Evolutionary conservation across 2,797 vertebrate genomes (phyloP).

Genomic region (Arctocebus calabarensis): DNA sequence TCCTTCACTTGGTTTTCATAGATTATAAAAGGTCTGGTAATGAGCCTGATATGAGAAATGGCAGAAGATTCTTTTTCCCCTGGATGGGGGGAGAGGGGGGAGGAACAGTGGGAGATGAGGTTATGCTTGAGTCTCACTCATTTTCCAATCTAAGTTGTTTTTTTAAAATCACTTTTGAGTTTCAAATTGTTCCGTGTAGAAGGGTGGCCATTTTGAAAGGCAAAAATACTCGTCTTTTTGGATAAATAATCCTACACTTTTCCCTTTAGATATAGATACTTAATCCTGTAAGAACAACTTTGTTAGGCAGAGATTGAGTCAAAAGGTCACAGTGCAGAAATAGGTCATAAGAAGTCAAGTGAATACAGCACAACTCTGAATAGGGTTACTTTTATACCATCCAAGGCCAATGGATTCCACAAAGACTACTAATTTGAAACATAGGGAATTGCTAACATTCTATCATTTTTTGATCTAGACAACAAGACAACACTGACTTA

Average conservation of each 20-base stretch:
- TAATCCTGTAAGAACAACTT: background rate
- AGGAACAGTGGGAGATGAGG: background rate
- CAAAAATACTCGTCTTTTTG: background rate
- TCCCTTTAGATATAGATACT: background rate
- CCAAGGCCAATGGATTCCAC: background rate
- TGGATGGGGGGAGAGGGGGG: background rate
- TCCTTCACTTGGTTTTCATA: background rate
- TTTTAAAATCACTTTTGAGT: background rate
- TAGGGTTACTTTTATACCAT: background rate
- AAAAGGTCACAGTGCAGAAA: background rate
- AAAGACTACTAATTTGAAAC: background rate
- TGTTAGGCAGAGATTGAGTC: background rate
- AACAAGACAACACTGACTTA: background rate
- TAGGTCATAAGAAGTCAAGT: background rate
- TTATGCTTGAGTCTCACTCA: background rate
- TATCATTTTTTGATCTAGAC: conserved; percentile 14
- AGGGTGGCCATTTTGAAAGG: background rate
- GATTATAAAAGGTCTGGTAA: background rate
- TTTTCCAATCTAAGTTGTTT: background rate
- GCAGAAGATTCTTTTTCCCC: background rate
- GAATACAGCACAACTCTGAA: background rate
- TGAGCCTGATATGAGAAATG: background rate
- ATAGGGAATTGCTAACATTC: background rate
- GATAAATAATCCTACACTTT: background rate
- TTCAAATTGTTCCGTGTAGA: background rate